Conservation (phyloP, 2,888 invertebrate species). For the Archips xylosteana region DNA sequence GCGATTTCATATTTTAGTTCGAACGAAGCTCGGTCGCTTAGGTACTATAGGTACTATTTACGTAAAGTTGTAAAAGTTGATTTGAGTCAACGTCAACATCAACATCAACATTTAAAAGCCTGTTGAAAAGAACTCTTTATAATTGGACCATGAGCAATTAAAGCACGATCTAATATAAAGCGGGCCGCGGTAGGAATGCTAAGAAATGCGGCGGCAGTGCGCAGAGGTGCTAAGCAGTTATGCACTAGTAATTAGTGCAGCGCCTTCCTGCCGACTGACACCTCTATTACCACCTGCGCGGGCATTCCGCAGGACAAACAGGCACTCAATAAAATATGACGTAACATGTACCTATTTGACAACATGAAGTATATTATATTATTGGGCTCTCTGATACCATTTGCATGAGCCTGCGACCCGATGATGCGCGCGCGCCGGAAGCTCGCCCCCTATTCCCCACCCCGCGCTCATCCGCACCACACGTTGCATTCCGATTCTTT, state of each 20-base stretch:
- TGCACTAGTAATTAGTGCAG: constrained; percentile 21
- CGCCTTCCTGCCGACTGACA: constrained; percentile 11
- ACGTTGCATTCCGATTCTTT: neutral
- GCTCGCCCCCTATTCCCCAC: neutral
- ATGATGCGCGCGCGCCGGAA: neutral
- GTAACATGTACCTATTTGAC: no score
- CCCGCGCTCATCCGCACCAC: neutral
- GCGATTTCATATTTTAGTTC: no score
- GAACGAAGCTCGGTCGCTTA: no score
- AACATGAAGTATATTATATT: neutral
- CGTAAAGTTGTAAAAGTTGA: no score
- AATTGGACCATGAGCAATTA: neutral
- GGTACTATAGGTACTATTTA: no score
- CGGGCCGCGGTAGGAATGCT: constrained; percentile 11
- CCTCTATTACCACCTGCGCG: constrained; percentile 29
- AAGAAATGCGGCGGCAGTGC: neutral
- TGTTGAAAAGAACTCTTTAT: neutral
- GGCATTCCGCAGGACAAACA: neutral
- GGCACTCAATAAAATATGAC: neutral
- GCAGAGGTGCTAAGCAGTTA: constrained; percentile 20
- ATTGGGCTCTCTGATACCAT: neutral
- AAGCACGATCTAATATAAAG: neutral
- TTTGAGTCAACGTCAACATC: no score
- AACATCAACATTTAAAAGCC: no score
- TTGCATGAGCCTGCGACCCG: neutral